These are phyloP conservation scores for Coelogynopora nodosa DNA, from an alignment of 2,888 invertebrate genomes.

Conservation along the genomic window DNA sequence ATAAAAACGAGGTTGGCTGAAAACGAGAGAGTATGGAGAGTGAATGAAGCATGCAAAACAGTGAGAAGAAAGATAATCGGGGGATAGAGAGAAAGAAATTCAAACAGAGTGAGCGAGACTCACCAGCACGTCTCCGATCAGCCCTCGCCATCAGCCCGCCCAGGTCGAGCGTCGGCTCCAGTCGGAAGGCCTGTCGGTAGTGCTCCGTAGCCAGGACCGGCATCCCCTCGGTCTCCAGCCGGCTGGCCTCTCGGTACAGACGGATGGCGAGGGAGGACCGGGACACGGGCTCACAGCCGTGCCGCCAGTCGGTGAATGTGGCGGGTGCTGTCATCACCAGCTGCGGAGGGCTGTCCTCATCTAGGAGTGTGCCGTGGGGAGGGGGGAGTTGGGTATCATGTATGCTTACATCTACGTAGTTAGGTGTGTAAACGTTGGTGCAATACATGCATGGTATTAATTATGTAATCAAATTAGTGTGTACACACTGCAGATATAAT, in stretches of 20 bases:
- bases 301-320: background rate
- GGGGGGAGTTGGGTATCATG: background rate
- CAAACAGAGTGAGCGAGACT: no score
- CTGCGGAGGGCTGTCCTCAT: background rate
- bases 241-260: background rate
- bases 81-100: no score
- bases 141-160: background rate
- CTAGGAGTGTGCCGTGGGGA: background rate
- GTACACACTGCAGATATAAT: no score
- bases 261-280: background rate
- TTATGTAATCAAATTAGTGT: no score
- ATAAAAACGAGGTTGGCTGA: no score
- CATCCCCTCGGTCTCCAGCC: background rate
- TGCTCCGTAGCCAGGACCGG: background rate
- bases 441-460: no score
- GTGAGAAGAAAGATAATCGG: no score
- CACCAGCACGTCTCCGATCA: background rate
- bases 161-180: background rate
- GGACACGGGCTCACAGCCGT: background rate
- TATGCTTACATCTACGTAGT: no score
- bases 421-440: no score
- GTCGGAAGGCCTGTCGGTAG: conserved; percentile 18
- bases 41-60: no score
- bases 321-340: background rate
- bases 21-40: no score